Evolutionary conservation across 2,113 vertebrate genomes (phyloP).

Genomic region (Sturnus vulgaris): DNA sequence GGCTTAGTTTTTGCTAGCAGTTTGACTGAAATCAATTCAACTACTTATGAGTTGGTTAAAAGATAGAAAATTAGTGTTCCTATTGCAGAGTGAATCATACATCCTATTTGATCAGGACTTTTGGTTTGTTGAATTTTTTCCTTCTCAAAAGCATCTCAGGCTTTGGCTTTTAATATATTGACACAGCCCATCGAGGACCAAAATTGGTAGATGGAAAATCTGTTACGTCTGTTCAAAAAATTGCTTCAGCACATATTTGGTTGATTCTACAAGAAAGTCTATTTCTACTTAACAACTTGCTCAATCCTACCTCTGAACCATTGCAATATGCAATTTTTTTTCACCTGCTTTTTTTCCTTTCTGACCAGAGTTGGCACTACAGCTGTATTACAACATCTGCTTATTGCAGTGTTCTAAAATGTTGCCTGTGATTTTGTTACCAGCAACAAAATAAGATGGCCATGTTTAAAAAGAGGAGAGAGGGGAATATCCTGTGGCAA

Average conservation of each 20-base stretch:
- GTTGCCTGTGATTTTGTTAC: not conserved
- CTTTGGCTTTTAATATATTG: not conserved
- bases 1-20: not conserved
- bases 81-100: not conserved
- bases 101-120: not conserved
- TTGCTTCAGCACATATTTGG: not conserved
- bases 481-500: not conserved
- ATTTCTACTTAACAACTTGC: not conserved
- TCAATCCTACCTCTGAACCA: not conserved
- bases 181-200: not conserved
- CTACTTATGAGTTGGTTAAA: not conserved
- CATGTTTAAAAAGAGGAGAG: not conserved
- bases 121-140: not conserved
- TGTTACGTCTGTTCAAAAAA: not conserved
- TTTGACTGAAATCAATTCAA: not conserved
- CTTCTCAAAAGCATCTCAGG: not conserved
- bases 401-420: not conserved
- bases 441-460: not conserved
- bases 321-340: not conserved
- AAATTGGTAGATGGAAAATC: not conserved
- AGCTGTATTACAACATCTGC: not conserved
- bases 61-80: not conserved
- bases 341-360: not conserved
- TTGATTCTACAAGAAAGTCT: not conserved
- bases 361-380: not conserved